phyloP scores from a whole-genome alignment of 64 coral and sea anemone genomes.

The Pocillopora damicornis region DNA sequence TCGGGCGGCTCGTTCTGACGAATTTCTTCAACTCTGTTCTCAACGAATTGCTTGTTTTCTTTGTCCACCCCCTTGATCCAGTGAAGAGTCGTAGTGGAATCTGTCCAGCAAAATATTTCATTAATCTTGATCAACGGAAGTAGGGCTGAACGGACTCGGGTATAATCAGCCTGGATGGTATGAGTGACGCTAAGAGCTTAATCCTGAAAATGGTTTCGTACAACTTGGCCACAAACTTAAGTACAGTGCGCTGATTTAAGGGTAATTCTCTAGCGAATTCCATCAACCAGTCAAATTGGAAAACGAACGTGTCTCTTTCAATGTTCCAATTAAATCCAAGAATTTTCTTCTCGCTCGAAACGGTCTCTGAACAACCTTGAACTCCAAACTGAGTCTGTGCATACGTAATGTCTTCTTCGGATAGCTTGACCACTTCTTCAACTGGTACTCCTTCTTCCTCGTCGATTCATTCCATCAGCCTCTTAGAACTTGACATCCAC shows the following conservation, averaged over 20 bases:
- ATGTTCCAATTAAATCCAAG: constrained; percentile 39
- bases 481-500: too few species aligned
- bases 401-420: not conserved
- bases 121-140: too few species aligned
- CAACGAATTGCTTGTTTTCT: too few species aligned
- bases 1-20: too few species aligned
- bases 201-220: not conserved
- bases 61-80: too few species aligned
- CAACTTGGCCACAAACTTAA: constrained; percentile 17
- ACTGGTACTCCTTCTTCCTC: not conserved
- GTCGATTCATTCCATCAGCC: too few species aligned
- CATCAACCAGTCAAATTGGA: constrained; percentile 2
- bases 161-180: too few species aligned
- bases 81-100: too few species aligned
- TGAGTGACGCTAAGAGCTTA: too few species aligned
- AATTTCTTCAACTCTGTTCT: too few species aligned
- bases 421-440: not conserved
- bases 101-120: too few species aligned
- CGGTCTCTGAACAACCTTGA: not conserved
- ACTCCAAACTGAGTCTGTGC: not conserved
- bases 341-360: constrained; percentile 7
- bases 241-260: constrained; percentile 8
- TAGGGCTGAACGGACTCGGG: too few species aligned
- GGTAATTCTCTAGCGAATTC: constrained; percentile 10
- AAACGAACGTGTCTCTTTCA: constrained; percentile 8